Percentiles rank a stretch among this genome's conserved stretches.
Evolutionary conservation across 2,888 invertebrate species (phyloP).

Genomic region (Ethmia dodecea): DNA sequence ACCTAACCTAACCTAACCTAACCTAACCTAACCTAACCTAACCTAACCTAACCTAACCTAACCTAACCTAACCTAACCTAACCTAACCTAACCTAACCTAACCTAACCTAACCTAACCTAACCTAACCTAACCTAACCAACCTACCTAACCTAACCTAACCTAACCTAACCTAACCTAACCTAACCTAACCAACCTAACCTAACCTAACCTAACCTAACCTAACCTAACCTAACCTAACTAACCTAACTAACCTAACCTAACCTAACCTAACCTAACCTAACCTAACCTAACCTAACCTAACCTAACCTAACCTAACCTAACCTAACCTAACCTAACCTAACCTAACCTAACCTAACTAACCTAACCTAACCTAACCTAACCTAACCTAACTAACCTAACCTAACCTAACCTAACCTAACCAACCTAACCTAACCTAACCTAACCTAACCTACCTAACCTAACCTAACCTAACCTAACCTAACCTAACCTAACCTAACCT

Average conservation of each 20-base stretch:
- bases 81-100: conserved; percentile 20
- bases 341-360: conserved; percentile 14
- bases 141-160: conserved; percentile 12
- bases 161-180: conserved; percentile 11
- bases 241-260: conserved; percentile 11
- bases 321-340: conserved; percentile 13
- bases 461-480: conserved; percentile 12
- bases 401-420: conserved; percentile 12
- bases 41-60: conserved; percentile 19
- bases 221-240: conserved; percentile 12
- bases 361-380: conserved; percentile 13
- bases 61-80: conserved; percentile 20
- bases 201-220: conserved; percentile 12
- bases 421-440: too few species aligned
- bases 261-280: conserved; percentile 12
- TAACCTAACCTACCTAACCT: too few species aligned
- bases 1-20: conserved; percentile 4
- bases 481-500: conserved; percentile 14
- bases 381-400: conserved; percentile 12
- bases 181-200: too few species aligned
- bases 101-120: conserved; percentile 20
- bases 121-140: conserved; percentile 19
- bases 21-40: conserved; percentile 19
- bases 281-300: conserved; percentile 13
- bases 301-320: conserved; percentile 13